Evolutionary conservation across 2,888 invertebrate genomes (phyloP).

Genomic region (Melanargia galathea): DNA sequence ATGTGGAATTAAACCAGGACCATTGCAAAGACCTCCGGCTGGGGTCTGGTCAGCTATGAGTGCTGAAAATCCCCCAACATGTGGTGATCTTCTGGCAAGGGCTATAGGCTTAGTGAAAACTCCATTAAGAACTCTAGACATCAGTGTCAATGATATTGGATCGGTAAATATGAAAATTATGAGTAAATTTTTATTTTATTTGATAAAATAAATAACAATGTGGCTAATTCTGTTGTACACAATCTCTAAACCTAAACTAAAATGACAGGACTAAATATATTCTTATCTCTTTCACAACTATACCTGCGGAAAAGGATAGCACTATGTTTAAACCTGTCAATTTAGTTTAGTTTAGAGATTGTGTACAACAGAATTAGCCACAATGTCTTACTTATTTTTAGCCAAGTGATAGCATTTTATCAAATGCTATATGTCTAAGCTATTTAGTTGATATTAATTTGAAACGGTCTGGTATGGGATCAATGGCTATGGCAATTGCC

Average conservation of each 20-base stretch:
- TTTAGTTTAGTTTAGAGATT: no score
- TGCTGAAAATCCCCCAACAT: conserved; percentile 73
- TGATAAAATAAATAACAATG: neutral
- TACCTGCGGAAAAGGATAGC: no score
- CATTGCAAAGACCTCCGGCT: conserved; percentile 65
- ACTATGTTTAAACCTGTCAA: no score
- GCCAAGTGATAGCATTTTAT: conserved; percentile 64
- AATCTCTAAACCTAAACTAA: no score
- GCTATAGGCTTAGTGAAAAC: conserved; percentile 77
- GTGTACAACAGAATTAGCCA: no score
- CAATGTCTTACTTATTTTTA: neutral
- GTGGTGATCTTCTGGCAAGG: conserved; percentile 74
- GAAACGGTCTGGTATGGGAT: conserved; percentile 75
- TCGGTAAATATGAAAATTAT: conserved; percentile 55
- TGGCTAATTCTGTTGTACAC: no score
- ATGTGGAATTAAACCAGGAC: conserved; percentile 71
- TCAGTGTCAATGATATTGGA: conserved; percentile 77
- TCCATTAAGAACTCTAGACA: conserved; percentile 70
- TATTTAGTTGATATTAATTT: conserved; percentile 72
- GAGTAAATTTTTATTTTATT: neutral
- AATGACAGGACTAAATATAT: no score
- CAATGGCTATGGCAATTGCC: conserved; percentile 68
- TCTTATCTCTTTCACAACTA: no score
- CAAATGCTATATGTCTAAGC: conserved; percentile 75
- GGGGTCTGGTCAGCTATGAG: conserved; percentile 78